phyloP scores from a whole-genome alignment of 2,888 invertebrate species.

The Lottia gigantea region DNA sequence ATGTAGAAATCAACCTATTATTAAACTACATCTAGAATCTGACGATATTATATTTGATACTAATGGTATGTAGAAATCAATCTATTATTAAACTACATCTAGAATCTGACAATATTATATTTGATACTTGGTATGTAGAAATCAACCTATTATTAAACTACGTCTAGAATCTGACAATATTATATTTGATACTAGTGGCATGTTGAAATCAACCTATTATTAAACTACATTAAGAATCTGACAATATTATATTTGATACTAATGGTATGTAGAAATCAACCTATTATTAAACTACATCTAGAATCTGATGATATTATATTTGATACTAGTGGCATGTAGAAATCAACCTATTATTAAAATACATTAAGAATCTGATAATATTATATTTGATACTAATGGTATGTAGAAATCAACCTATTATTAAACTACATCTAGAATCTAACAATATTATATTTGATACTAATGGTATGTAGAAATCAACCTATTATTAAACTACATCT shows the following conservation, averaged over 20 bases:
- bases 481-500: too few species aligned
- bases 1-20: conserved; percentile 17
- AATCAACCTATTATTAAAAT: too few species aligned
- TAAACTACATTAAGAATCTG: conserved; percentile 26
- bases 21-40: neutral
- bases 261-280: neutral
- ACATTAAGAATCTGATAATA: too few species aligned
- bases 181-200: neutral
- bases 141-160: conserved; percentile 2
- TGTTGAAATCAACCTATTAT: conserved; percentile 27
- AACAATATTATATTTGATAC: too few species aligned
- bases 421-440: too few species aligned
- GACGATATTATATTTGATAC: neutral
- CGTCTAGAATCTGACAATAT: neutral
- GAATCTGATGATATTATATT: neutral
- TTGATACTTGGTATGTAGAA: neutral
- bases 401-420: too few species aligned
- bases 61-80: neutral
- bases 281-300: neutral
- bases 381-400: too few species aligned
- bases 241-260: neutral
- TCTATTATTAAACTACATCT: neutral
- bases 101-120: neutral
- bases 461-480: too few species aligned
- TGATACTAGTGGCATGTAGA: too few species aligned